Evolutionary conservation across 1,140 invertebrate genomes (phyloP), one percentile per base, ranked within the genome.

Genomic region (Plectrocnemia conspersa): DNA sequence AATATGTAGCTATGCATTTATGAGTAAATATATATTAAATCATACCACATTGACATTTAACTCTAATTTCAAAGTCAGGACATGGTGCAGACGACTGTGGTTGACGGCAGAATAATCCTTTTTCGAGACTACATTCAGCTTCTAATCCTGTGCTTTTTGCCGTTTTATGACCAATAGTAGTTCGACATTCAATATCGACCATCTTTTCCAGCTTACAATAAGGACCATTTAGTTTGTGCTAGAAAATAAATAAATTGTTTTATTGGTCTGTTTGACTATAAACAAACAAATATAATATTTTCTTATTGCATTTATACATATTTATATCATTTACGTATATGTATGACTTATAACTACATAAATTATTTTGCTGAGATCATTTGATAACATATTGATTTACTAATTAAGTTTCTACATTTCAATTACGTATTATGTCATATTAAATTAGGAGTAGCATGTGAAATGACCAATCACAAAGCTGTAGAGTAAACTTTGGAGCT

Each of bases 181-280:
- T 83, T 22, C 88, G 76, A 62, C 90, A 93, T 67, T 83, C 77
- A 49, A 93, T 87, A 36, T 83, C 77, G 1, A 69, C 72, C 77
- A 92, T 89, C 56, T 80, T 71, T 0, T 80, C 69, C 13, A 59
- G 57, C 2, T 68, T 63, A 64, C 85, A 88, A 63, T 77, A 71
- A n/a, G 73, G 70, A 0, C 66, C 68, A 11, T 70, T 72, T 2
- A 77, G 21, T 7, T 63, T 64, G 19, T 74, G 72, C 63, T 64
- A 36, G 44, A 59, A 63, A 59, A 38, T 19, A 54, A 49, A 58
- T n/a, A 42, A 48, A 33, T 38, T 24, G 29, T 44, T 40, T 49
- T 44, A 35, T 9, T 54, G 10, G 24, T n/a, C 35, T 33, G 35
- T 45, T 24, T 22, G 15, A 6, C 22, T 44, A 23, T 13, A 41